Evolutionary conservation across 2,888 invertebrate genomes (phyloP), one percentile per base, ranked within the genome.

Genomic region (Lepeophtheirus nordmannii): DNA sequence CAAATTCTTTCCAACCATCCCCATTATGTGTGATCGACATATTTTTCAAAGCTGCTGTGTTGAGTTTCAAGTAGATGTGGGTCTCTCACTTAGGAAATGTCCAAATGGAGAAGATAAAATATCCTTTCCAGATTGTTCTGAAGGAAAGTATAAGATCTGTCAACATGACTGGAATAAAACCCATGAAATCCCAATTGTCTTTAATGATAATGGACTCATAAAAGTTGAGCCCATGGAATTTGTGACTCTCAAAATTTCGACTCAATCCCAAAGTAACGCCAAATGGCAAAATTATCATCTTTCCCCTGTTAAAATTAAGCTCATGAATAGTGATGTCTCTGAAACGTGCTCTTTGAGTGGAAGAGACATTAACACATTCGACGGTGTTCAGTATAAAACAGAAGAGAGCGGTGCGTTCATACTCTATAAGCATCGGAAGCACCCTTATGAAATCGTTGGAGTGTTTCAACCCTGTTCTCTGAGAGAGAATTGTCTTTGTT

Each of bases 131-230:
- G 53, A 46, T n/a, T 67, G 71, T 23, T 70, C 69, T 30, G 69
- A 70, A 23, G 72, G 72, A 62, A 58, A 69, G 8, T 69, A 69
- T 62, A 71, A 71, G 67, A 70, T 72, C 9, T 72, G 72, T 67
- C 70, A 70, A 10, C 71, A 72, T 67, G 71, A 71, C 67, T 72
- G 72, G 72, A 72, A 72, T 59, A 60, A 68, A 11, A 72, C 72
- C 1, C 72, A 71, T 53, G 53, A 46, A 46, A 46, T 46, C 69
- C 70, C 53, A 14, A 46, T 46, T 17, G 53, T 8, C 8, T 46
- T 46, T 8, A 46, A 46, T 17, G 53, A 46, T 17, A 46, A 46
- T 46, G 53, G 53, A 14, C 53, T 46, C 2, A 46, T 46, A 14
- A 46, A 46, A 46, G 53, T 46, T 46, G 53, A 46, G 17, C 53